phyloP scores from a whole-genome alignment of 2,113 vertebrate species.

The Pomatorhinus ruficollis region DNA sequence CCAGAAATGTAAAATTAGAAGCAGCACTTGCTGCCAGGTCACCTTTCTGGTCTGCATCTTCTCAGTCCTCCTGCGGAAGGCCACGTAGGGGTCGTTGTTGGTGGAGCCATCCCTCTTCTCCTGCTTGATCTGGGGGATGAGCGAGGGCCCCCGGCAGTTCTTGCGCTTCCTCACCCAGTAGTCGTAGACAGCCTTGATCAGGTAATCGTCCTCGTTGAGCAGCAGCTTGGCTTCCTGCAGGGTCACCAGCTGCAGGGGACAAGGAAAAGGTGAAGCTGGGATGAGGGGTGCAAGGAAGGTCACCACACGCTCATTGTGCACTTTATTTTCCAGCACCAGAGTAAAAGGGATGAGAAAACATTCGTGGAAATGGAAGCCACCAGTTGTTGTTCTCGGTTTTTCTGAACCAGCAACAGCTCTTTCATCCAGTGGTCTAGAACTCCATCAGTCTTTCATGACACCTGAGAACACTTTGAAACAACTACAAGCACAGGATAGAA shows the following conservation, averaged over 20 bases:
- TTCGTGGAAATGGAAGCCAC: accelerated
- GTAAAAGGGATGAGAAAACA: neutral
- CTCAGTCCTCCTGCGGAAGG: slow-evolving; percentile 91
- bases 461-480: neutral
- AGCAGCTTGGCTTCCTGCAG: slow-evolving; percentile 90
- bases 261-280: neutral
- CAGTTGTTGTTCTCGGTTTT: neutral
- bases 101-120: slow-evolving; percentile 94
- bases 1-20: accelerated
- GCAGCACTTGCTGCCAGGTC: neutral
- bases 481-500: neutral
- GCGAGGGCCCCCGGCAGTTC: slow-evolving; percentile 85
- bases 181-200: slow-evolving; percentile 93
- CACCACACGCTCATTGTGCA: accelerated
- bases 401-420: neutral
- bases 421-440: neutral
- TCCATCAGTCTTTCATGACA: neutral
- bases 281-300: neutral
- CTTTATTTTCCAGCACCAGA: neutral
- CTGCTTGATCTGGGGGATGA: slow-evolving; percentile 89
- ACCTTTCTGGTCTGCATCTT: slow-evolving; percentile 98
- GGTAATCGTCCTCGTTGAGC: slow-evolving; percentile 93
- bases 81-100: slow-evolving; percentile 92
- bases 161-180: slow-evolving; percentile 94
- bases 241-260: slow-evolving; percentile 82